Evolutionary conservation across 2,113 vertebrate species (phyloP), one percentile per base, ranked within the genome.

Genomic region (Ariopsis seemanni): DNA sequence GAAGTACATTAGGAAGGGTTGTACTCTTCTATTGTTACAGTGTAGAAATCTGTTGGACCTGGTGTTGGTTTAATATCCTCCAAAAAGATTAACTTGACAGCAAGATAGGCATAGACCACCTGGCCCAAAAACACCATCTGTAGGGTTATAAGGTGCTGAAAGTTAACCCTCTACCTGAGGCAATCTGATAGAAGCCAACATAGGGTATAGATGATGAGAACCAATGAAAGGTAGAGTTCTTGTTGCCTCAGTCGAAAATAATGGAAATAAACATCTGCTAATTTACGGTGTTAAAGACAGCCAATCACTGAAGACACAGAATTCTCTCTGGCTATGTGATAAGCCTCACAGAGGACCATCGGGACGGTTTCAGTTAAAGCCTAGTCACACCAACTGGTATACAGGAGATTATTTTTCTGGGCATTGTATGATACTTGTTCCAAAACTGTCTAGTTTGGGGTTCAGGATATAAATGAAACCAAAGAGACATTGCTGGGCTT

Each of bases 71-170:
- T 80, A 34, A 58, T 58, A 34, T 3, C 7, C 53, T 48, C 18
- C 9, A 42, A 82, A 62, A 82, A 20, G 57, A 18, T 25, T 82
- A 82, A 62, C 30, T 22, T 20, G 20, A 82, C 78, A 30, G 15
- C 55, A 58, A 58, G 27, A 60, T 80, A 14, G 27, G 22, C n/a
- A 52, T 77, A 52, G 48, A 77, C 74, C 48, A 77, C 20, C 48
- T 52, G 74, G 74, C 52, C 20, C 7, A 5, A 53, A 75, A 75
- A 75, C 48, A 80, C 27, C 78, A 58, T 58, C 55, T 58, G 27
- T 22, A 80, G 78, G 15, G n/a, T 58, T 80, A n/a, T 52, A 17
- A 80, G 78, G 78, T 80, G n/a, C n/a, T 58, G 78, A 57, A 58
- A 80, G 78, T 5, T 34, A 42, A 80, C 55, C n/a, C 50, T 10